Conservation (phyloP, 1,140 invertebrate genomes). For the Caerostris darwini region DNA sequence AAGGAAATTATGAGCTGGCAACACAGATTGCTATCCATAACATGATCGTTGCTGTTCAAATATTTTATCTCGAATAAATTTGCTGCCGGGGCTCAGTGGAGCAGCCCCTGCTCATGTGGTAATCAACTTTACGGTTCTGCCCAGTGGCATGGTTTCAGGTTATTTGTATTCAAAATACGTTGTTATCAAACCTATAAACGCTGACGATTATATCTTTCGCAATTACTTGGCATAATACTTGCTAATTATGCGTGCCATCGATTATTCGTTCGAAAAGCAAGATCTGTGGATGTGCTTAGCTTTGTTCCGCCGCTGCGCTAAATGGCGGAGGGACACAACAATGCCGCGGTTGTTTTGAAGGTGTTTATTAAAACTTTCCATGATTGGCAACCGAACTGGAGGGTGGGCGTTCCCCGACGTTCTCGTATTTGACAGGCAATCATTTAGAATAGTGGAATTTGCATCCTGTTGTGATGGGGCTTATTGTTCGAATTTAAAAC, state of each 20-base stretch:
- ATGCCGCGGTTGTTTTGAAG: not conserved
- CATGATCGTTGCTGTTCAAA: not conserved
- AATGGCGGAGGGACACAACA: not conserved
- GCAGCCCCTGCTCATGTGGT: not conserved
- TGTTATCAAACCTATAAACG: conserved; percentile 65
- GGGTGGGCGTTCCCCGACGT: not conserved
- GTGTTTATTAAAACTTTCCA: conserved; percentile 54
- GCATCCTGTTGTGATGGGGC: not conserved
- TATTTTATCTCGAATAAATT: conserved; percentile 56
- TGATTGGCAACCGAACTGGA: conserved; percentile 14
- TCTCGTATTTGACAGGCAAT: not conserved
- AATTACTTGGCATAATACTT: conserved; percentile 58
- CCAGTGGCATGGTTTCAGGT: not conserved
- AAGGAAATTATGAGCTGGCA: conserved; percentile 29
- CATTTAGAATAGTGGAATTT: not conserved
- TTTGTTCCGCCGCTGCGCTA: not conserved
- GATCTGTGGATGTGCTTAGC: not conserved
- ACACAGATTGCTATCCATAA: conserved; percentile 54
- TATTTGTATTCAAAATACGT: conserved; percentile 55
- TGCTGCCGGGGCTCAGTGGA: not conserved
- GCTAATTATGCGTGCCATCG: conserved; percentile 49
- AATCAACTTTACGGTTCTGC: conserved; percentile 2
- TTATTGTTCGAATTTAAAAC: conserved; percentile 35
- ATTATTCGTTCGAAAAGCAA: conserved; percentile 26
- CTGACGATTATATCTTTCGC: conserved; percentile 36